These are phyloP conservation scores for Entelurus aequoreus DNA, from an alignment of 2,113 vertebrate genomes.

Conservation along the genomic window DNA sequence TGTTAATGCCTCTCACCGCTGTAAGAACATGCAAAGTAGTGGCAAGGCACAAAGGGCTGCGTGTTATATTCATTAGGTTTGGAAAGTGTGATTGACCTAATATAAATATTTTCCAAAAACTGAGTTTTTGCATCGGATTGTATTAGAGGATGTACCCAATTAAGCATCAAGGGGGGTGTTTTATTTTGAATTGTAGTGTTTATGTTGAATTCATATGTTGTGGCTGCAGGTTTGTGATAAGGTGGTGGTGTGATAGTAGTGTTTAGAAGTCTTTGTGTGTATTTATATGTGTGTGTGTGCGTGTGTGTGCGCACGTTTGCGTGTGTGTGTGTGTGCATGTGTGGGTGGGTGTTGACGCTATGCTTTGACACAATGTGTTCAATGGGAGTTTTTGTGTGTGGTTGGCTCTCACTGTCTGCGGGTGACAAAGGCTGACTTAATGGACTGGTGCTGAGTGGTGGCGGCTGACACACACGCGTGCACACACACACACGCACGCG, in stretches of 20 bases:
- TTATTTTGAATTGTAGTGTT: background rate
- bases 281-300: background rate
- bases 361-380: background rate
- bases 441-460: slow-evolving; percentile 1
- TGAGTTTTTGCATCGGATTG: background rate
- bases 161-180: background rate
- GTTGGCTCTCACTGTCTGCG: background rate
- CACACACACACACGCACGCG: slow-evolving; percentile 12
- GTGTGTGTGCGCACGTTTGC: background rate
- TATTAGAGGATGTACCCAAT: background rate
- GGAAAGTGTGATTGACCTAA: too few species aligned
- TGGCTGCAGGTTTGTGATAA: too few species aligned
- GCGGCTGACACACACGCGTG: slow-evolving; percentile 2
- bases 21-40: too few species aligned
- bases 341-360: background rate
- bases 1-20: too few species aligned
- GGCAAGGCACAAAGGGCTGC: too few species aligned
- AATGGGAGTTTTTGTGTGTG: background rate
- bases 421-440: slow-evolving; percentile 1
- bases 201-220: too few species aligned
- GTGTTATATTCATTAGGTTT: too few species aligned
- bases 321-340: background rate
- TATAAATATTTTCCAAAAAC: too few species aligned
- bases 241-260: too few species aligned
- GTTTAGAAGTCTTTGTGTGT: too few species aligned